phyloP scores from a whole-genome alignment of 2,888 invertebrate species.

The Cylloceria caligata region DNA sequence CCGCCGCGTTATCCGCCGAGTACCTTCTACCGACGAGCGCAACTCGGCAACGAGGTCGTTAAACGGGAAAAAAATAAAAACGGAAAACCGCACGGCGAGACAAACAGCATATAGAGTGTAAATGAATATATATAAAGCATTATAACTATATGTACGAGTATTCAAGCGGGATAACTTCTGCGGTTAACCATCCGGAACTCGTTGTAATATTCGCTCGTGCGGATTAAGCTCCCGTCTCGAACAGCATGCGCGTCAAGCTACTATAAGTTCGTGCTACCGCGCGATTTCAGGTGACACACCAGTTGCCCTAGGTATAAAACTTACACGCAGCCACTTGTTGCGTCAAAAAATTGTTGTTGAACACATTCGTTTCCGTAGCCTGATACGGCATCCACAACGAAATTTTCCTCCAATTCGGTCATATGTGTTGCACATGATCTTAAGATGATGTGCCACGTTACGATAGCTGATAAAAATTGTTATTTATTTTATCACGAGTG shows the following conservation, averaged over 20 bases:
- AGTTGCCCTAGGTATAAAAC: not conserved
- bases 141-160: constrained; percentile 23
- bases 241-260: not conserved
- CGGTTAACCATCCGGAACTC: constrained; percentile 54
- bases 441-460: no score
- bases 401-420: not conserved
- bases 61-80: constrained; percentile 53
- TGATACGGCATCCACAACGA: not conserved
- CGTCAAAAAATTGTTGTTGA: constrained; percentile 9
- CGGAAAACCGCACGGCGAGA: constrained; percentile 28
- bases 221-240: constrained; percentile 43
- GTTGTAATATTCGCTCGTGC: constrained; percentile 50
- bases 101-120: constrained; percentile 2
- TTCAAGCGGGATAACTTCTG: constrained; percentile 17
- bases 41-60: constrained; percentile 53
- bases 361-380: not conserved
- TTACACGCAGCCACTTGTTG: constrained; percentile 58
- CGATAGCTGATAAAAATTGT: no score
- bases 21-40: constrained; percentile 16
- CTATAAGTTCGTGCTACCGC: constrained; percentile 22
- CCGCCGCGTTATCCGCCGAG: not conserved
- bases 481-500: no score
- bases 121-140: constrained; percentile 1
- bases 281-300: constrained; percentile 27
- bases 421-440: no score